A percentile compares a stretch with the other conserved stretches of the same genome.
These are phyloP conservation scores for Epinotia brunnichana DNA, from an alignment of 2,888 invertebrate genomes.

Conservation along the genomic window DNA sequence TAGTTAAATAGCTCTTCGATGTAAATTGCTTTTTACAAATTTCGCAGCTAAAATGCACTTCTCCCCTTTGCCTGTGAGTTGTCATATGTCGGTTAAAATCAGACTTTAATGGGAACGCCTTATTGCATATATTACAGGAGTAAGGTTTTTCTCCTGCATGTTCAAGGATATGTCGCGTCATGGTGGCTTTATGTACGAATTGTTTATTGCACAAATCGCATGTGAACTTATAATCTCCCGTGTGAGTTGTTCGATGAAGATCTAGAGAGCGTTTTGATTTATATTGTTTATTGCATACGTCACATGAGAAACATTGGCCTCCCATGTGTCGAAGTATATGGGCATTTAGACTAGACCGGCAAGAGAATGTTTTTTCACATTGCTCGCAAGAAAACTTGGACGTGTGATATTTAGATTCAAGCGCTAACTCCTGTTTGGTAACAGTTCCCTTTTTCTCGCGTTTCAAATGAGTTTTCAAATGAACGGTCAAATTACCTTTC, in stretches of 20 bases:
- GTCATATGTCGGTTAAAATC: constrained; percentile 11
- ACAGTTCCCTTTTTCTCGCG: constrained; percentile 5
- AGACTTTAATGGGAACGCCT: constrained; percentile 3
- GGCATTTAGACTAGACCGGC: constrained; percentile 1
- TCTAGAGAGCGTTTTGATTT: constrained; percentile 14
- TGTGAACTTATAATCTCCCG: constrained; percentile 12
- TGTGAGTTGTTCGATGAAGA: constrained; percentile 5
- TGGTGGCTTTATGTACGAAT: constrained; percentile 17
- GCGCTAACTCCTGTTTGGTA: background rate
- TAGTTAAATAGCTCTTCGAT: background rate
- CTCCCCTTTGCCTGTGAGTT: background rate
- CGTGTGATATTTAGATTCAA: background rate
- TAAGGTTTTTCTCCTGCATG: constrained; percentile 28
- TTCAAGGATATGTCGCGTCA: constrained; percentile 10
- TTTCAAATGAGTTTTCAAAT: constrained; percentile 10
- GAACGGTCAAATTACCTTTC: constrained; percentile 14
- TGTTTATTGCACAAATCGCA: constrained; percentile 18
- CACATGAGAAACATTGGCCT: constrained; percentile 8
- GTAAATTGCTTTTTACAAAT: background rate
- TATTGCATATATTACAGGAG: constrained; percentile 17
- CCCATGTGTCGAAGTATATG: constrained; percentile 7
- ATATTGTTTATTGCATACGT: constrained; percentile 13
- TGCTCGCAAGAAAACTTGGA: background rate
- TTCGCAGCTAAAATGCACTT: background rate
- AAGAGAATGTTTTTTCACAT: constrained; percentile 10